phyloP scores from a whole-genome alignment of 2,113 vertebrate genomes.

The Cyprinodon variegatus region DNA sequence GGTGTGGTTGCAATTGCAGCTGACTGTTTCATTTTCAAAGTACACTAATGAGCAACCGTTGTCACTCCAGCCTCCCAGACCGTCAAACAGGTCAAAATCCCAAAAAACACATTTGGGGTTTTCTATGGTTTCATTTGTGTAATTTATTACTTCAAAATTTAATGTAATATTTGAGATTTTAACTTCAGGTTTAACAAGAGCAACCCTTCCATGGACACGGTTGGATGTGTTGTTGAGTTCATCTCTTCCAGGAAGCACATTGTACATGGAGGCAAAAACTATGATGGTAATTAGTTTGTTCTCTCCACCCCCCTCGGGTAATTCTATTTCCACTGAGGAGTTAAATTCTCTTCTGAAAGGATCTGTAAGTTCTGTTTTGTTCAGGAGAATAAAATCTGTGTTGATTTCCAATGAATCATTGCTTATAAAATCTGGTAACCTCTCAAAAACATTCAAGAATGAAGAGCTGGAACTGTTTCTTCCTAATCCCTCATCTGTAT shows the following conservation, averaged over 20 bases:
- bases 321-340: slow-evolving; percentile 51
- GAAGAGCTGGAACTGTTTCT: slow-evolving; percentile 10
- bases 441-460: slow-evolving; percentile 48
- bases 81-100: slow-evolving; percentile 74
- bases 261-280: slow-evolving; percentile 59
- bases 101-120: slow-evolving; percentile 81
- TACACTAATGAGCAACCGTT: slow-evolving; percentile 36
- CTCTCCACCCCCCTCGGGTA: slow-evolving; percentile 17
- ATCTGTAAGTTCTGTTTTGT: slow-evolving; percentile 44
- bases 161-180: slow-evolving; percentile 64
- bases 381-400: slow-evolving; percentile 32
- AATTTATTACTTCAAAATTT: slow-evolving; percentile 70
- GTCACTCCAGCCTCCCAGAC: slow-evolving; percentile 73
- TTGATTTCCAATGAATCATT: slow-evolving; percentile 12
- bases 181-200: slow-evolving; percentile 72
- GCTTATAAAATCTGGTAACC: background rate
- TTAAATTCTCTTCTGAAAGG: slow-evolving; percentile 34
- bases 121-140: slow-evolving; percentile 49
- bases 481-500: background rate
- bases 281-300: slow-evolving; percentile 42
- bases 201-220: slow-evolving; percentile 78
- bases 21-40: background rate
- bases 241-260: slow-evolving; percentile 65
- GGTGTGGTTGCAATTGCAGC: slow-evolving; percentile 86
- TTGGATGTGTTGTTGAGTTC: background rate